A percentile compares a stretch with the other conserved stretches of the same genome.
These are phyloP conservation scores for Miichthys miiuy DNA, from an alignment of 2,797 vertebrate genomes.

Conservation along the genomic window DNA sequence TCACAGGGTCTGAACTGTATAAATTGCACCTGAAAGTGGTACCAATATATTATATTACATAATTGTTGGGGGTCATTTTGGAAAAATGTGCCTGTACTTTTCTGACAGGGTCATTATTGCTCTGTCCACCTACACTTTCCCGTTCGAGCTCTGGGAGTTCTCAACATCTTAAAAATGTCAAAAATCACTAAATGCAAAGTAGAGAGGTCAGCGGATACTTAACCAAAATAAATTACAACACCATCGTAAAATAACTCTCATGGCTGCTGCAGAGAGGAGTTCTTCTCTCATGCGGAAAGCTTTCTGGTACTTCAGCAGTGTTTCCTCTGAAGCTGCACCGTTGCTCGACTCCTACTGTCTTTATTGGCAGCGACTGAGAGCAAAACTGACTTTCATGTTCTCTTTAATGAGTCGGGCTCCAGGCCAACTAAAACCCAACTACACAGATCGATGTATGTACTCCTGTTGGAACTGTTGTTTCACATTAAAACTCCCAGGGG, in stretches of 20 bases:
- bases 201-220: background rate
- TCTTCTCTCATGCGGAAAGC: background rate
- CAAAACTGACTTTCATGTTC: slow-evolving; percentile 33
- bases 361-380: slow-evolving; percentile 30
- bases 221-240: background rate
- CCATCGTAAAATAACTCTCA: too few species aligned
- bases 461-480: slow-evolving; percentile 20
- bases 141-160: slow-evolving; percentile 4
- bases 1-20: background rate
- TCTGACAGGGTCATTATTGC: background rate
- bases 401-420: slow-evolving; percentile 40
- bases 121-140: slow-evolving; percentile 19
- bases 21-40: background rate
- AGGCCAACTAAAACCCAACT: background rate
- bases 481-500: slow-evolving; percentile 14
- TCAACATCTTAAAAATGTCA: slow-evolving; percentile 5
- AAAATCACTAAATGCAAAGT: slow-evolving; percentile 8
- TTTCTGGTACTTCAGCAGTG: slow-evolving; percentile 7
- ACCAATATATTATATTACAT: background rate
- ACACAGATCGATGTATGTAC: slow-evolving; percentile 33
- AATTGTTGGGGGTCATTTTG: background rate
- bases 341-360: slow-evolving; percentile 6
- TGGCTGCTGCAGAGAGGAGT: background rate
- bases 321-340: slow-evolving; percentile 22
- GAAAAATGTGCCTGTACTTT: background rate